Evolutionary conservation across 2,113 vertebrate genomes (phyloP), one percentile per base, ranked within the genome.

Genomic region (Helogale parvula): DNA sequence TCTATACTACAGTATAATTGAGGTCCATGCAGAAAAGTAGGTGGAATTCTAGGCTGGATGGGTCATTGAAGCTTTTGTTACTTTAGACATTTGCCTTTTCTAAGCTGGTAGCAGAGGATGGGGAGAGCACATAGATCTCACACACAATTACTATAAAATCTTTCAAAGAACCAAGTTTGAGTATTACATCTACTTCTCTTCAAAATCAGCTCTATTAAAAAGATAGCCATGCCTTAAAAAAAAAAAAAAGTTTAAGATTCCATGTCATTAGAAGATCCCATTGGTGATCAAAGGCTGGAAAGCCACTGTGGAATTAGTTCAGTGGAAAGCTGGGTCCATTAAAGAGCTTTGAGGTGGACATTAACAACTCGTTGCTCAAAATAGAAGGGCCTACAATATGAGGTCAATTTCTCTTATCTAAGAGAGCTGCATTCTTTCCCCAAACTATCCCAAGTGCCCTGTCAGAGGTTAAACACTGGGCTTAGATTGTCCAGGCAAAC

Each of bases 251-350:
- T 52, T 85, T 54, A 91, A 79, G 12, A 1, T 5, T 77, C 33
- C 54, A 7, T 86, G 65, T 85, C 35, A 88, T 85, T 94, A 91
- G 5, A 94, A 97, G 65, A 66, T 90, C 25, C 16, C 66, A 89
- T 15, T 81, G 19, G 31, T 95, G 16, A 72, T 81, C 9, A 19
- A 92, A 79, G 29, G 45, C 29, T 76, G 2, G 76, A 79, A 94
- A 66, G 11, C 4, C 54, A 66, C n/a, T 74, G 23, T 57, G 27
- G n/a, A 87, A 80, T 91, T 41, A 54, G 19, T 50, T 93, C 19
- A 47, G 19, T 85, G 38, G 19, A 96, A 93, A 71, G 1, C 3
- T 84, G 33, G 11, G 31, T 68, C 25, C 10, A 47, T 84, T 84
- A 84, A 76, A 94, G 38, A 87, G 38, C 7, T 91, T 47, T 95